Evolutionary conservation across 1,140 invertebrate genomes (phyloP), one percentile per base, ranked within the genome.

Genomic region (Coelopa frigida): DNA sequence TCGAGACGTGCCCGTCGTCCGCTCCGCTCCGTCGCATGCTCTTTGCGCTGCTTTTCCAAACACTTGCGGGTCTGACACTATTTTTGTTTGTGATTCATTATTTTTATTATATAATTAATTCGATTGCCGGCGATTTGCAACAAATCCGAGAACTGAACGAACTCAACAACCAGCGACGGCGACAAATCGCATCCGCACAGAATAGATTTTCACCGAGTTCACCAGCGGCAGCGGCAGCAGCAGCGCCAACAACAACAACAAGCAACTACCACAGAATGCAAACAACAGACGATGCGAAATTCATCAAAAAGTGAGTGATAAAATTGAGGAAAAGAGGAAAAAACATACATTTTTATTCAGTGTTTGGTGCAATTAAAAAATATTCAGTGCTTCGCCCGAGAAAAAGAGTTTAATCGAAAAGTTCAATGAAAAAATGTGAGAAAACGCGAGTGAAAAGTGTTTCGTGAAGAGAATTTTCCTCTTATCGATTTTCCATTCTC

Each of bases 221-320:
- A 24, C 36, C 20, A 12, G 36, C 14, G 26, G 24, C 46, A 26
- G 18, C 23, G 31, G 10, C 35, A 26, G 29, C 33, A 29, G 41
- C 40, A 46, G 40, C 24, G 23, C 33, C 33, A 42, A 21, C 44
- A 50, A 48, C 42, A 46, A 49, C 23, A 37, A 17, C 29, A 46
- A 39, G n/a, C 24, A 39, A 49, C 31, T 38, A 21, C 37, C 20
- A 41, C 21, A 48, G 46, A 50, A 67, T 67, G 63, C 77, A 78
- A 75, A 76, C 76, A 56, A 72, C 73, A 23, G 77, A 79, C 55
- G 76, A 78, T 64, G 77, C 78, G 43, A 78, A 75, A 58, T 79
- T 72, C 63, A 71, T 79, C 64, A 74, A 77, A 70, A 77, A 75
- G 75, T 77, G 63, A 72, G 67, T 70, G 45, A 46, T 15, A 46